These are phyloP conservation scores for Oncopodura yosiiana DNA, from an alignment of 1,140 invertebrate species.

Conservation along the genomic window DNA sequence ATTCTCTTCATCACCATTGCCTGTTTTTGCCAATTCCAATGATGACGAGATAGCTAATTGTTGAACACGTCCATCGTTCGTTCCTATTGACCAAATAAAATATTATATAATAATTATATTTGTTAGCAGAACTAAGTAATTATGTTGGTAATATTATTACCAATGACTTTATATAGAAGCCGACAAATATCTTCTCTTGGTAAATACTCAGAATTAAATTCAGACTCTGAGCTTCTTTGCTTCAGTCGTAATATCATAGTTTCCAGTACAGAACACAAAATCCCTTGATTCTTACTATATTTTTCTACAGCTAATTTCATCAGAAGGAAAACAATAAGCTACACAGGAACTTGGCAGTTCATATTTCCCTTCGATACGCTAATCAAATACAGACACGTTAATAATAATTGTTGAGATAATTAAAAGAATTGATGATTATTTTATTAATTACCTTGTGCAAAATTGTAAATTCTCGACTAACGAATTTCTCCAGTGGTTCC, in stretches of 20 bases:
- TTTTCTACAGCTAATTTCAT: constrained; percentile 49
- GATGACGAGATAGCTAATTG: constrained; percentile 63
- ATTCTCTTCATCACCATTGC: constrained; percentile 50
- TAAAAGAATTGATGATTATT: not conserved
- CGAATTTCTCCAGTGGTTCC: constrained; percentile 48
- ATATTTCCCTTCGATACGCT: constrained; percentile 23
- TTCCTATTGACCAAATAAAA: constrained; percentile 41
- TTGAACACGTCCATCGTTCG: constrained; percentile 57
- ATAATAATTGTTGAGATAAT: not conserved
- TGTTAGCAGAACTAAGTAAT: not conserved
- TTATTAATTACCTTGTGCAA: not conserved
- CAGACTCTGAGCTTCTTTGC: constrained; percentile 41
- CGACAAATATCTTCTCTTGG: constrained; percentile 71
- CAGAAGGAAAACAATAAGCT: constrained; percentile 71
- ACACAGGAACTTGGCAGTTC: constrained; percentile 61
- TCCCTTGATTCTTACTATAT: constrained; percentile 5
- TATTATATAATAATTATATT: not conserved
- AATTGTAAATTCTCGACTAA: constrained; percentile 4
- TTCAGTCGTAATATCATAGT: constrained; percentile 62
- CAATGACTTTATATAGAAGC: constrained; percentile 68
- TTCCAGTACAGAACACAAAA: constrained; percentile 49
- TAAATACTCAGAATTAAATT: constrained; percentile 44
- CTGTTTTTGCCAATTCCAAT: constrained; percentile 61
- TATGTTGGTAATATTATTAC: constrained; percentile 41
- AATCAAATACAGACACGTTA: not conserved